Percentiles rank a stretch among this genome's conserved stretches.
phyloP scores from a whole-genome alignment of 2,797 vertebrate genomes.

The Eulemur rubriventer region DNA sequence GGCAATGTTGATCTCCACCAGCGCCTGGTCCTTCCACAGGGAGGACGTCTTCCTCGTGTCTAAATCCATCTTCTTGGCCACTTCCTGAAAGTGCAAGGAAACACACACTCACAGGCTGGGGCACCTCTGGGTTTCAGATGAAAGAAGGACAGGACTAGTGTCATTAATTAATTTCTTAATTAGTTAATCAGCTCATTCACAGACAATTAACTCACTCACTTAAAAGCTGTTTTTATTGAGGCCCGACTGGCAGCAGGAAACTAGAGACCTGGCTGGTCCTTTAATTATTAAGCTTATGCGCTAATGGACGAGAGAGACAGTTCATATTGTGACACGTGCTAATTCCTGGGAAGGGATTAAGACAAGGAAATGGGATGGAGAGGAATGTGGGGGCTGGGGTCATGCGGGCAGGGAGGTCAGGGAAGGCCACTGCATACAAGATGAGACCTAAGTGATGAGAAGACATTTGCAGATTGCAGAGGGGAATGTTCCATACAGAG shows the following conservation, averaged over 20 bases:
- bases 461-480: background rate
- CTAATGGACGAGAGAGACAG: accelerated
- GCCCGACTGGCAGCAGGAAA: background rate
- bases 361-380: background rate
- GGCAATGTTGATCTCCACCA: constrained; percentile 99
- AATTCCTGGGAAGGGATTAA: background rate
- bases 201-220: background rate
- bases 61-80: constrained; percentile 95
- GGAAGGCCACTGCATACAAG: background rate
- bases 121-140: background rate
- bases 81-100: constrained; percentile 87
- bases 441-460: background rate
- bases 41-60: constrained; percentile 98
- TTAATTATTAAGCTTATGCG: background rate
- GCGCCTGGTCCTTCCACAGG: constrained; percentile 97
- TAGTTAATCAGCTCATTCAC: background rate
- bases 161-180: background rate
- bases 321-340: background rate
- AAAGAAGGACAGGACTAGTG: background rate
- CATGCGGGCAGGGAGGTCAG: background rate
- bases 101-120: background rate
- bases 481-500: background rate
- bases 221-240: background rate
- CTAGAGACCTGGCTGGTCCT: background rate
- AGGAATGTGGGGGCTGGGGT: too few relatives aligned